Evolutionary conservation across 2,888 invertebrate species (phyloP), one percentile per base, ranked within the genome.

Genomic region (Omphaloscelis lunosa): DNA sequence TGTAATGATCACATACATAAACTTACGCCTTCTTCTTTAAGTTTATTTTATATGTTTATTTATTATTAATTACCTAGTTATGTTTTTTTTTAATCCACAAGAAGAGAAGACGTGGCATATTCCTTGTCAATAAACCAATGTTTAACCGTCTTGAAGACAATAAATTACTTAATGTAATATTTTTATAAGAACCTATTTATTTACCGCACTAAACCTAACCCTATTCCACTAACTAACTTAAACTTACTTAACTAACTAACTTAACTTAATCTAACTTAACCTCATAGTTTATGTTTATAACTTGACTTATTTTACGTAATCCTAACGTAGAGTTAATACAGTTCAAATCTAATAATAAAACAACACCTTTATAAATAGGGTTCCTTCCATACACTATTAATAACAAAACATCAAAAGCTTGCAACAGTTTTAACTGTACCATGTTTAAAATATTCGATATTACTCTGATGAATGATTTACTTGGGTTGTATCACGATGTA

Each of bases 391-490:
- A 61, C 61, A 61, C n/a, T 39, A 78, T 41, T 41, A 63, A 79
- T 72, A 82, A 72, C 34, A 72, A 1, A 72, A 59, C 61, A 80
- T 80, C 68, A 66, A 67, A 51, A 11, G 34, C 61, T 41, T 61
- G 15, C 48, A 78, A 56, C 68, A 78, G 45, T 73, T 70, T 1
- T 34, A 34, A 34, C 1, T 34, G 34, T 34, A 34, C 5, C 45
- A 4, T 29, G 27, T 61, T 75, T 27, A 58, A 65, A 75, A n/a
- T 65, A 62, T 72, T 62, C 41, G 29, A 41, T 63, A 71, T 62
- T 66, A 62, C 45, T 39, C n/a, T 59, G 82, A 63, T 58, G 81
- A 83, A 59, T 70, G 85, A 83, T 83, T 80, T 80, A 80, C n/a
- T 70, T 58, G 27, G 15, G 20, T 5, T 34, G 5, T 34, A n/a